Conservation (phyloP, 2,888 invertebrate species). For the Leptinotarsa tumamoca region DNA sequence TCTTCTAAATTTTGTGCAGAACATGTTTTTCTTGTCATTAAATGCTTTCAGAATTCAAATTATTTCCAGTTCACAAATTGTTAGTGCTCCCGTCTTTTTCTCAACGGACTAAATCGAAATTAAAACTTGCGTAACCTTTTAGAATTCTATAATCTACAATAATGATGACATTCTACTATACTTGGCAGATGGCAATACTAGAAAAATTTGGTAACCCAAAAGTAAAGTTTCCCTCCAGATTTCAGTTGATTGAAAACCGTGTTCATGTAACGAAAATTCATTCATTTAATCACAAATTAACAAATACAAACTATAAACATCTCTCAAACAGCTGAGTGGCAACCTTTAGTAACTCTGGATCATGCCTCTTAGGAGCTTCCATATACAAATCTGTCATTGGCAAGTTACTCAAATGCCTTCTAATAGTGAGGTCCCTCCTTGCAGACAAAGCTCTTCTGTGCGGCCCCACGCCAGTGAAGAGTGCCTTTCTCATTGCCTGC, state of each 20-base stretch:
- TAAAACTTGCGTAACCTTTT: too few species aligned
- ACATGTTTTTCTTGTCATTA: too few species aligned
- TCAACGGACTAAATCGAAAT: too few species aligned
- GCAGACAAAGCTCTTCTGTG: constrained; percentile 84
- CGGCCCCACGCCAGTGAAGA: constrained; percentile 79
- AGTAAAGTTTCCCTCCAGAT: neutral
- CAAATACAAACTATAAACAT: constrained; percentile 54
- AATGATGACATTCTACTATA: too few species aligned
- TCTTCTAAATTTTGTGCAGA: too few species aligned
- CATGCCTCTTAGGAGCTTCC: constrained; percentile 63
- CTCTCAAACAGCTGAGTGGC: constrained; percentile 63
- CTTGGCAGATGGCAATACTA: too few species aligned
- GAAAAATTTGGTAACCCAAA: too few species aligned
- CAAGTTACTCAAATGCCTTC: constrained; percentile 77
- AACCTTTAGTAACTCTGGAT: constrained; percentile 63
- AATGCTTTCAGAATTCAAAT: too few species aligned
- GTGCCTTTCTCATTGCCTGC: constrained; percentile 71
- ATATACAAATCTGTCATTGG: constrained; percentile 72
- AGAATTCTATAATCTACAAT: too few species aligned
- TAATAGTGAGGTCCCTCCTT: constrained; percentile 80
- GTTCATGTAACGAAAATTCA: neutral
- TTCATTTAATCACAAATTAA: constrained; percentile 12
- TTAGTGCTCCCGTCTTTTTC: too few species aligned
- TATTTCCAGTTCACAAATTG: too few species aligned
- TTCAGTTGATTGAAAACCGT: neutral